phyloP scores from a whole-genome alignment of 2,797 vertebrate species.

The Sardinella longiceps region DNA sequence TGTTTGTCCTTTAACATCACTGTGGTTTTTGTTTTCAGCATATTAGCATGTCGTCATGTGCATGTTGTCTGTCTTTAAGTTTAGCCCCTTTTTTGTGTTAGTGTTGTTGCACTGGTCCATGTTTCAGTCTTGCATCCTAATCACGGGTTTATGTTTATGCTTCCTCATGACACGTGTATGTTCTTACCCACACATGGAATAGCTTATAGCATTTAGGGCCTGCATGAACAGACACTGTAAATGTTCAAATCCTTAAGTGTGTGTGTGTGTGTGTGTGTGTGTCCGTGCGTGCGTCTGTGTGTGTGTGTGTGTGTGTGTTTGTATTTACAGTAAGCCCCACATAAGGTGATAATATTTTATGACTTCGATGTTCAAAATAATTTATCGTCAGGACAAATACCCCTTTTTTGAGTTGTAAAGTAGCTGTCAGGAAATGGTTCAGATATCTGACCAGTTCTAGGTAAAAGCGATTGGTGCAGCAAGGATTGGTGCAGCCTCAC shows the following conservation, averaged over 20 bases:
- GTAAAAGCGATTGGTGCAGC: constrained; percentile 75
- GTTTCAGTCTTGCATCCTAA: not conserved
- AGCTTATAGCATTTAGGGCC: not conserved
- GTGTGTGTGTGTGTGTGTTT: not conserved
- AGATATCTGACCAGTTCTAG: constrained; percentile 42
- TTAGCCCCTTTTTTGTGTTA: constrained; percentile 36
- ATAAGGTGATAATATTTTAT: not conserved
- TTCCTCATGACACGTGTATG: not conserved
- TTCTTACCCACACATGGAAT: not conserved
- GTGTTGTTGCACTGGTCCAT: constrained; percentile 48
- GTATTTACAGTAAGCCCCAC: not conserved
- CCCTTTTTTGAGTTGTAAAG: not conserved
- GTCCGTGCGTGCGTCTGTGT: not conserved
- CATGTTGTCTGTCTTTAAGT: constrained; percentile 42
- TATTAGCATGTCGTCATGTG: constrained; percentile 46
- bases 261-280: not conserved
- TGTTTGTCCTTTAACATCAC: constrained; percentile 13
- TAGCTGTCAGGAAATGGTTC: constrained; percentile 47
- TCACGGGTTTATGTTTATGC: not conserved
- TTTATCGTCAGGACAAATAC: not conserved
- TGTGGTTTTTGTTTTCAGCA: not conserved
- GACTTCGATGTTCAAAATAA: not conserved
- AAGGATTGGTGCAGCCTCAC: constrained; percentile 79
- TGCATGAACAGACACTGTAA: not conserved
- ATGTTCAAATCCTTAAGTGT: not conserved